Conservation (phyloP, 2,888 invertebrate genomes). For the Xanthorhoe spadicearia region DNA sequence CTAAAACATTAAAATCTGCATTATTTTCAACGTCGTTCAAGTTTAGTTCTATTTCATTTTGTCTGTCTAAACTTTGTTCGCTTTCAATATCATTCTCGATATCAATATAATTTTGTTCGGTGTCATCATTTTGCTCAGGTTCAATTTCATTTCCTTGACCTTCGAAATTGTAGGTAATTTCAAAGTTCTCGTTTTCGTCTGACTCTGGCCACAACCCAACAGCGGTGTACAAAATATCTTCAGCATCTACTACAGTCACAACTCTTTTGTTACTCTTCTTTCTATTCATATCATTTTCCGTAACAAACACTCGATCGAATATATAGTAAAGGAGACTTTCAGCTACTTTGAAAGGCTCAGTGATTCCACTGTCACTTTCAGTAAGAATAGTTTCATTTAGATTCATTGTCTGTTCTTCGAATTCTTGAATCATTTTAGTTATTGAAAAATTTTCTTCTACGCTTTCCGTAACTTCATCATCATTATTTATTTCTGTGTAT, state of each 20-base stretch:
- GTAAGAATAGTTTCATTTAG: conserved; percentile 62
- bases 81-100: conserved; percentile 3
- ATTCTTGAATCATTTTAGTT: conserved; percentile 64
- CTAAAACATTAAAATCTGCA: background rate
- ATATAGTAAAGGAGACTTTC: conserved; percentile 73
- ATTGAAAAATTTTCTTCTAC: conserved; percentile 63
- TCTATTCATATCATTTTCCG: conserved; percentile 54
- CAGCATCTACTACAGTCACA: conserved; percentile 70
- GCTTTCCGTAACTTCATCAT: conserved; percentile 20
- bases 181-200: conserved; percentile 21
- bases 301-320: conserved; percentile 62
- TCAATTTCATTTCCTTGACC: conserved; percentile 22
- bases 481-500: conserved; percentile 27
- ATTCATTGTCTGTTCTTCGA: conserved; percentile 56
- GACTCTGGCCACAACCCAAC: conserved; percentile 51
- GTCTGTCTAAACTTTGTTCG: background rate
- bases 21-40: too few species aligned
- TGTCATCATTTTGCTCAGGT: conserved; percentile 1
- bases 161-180: conserved; percentile 5
- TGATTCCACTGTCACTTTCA: conserved; percentile 60
- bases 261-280: conserved; percentile 57
- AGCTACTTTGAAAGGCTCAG: conserved; percentile 57
- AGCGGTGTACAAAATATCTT: conserved; percentile 74
- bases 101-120: conserved; percentile 7
- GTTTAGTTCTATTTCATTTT: too few species aligned